phyloP scores from a whole-genome alignment of 53 echinoderm and acorn worm genomes.

The Henricia sp. region DNA sequence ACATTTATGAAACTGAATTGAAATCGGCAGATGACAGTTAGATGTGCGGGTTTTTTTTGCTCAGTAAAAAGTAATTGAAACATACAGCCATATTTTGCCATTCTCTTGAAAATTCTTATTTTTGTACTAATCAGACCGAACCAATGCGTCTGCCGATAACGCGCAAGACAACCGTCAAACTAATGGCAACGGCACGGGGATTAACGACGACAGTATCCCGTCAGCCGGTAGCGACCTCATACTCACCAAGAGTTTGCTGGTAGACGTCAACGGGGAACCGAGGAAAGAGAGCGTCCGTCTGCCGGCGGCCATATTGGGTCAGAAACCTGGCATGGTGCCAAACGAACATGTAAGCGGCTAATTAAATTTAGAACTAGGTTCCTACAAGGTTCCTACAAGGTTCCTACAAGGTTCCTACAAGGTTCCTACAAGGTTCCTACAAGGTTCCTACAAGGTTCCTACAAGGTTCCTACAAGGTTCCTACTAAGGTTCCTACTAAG shows the following conservation, averaged over 20 bases:
- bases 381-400: too few species aligned
- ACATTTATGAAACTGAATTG: too few species aligned
- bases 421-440: too few species aligned
- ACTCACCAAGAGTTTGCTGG: conserved; percentile 78
- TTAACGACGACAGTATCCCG: conserved; percentile 61
- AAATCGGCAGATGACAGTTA: too few species aligned
- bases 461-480: too few species aligned
- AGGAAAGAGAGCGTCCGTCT: conserved; percentile 78
- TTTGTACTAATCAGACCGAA: conserved; percentile 12
- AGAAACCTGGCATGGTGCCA: conserved; percentile 90
- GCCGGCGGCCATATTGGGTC: conserved; percentile 93
- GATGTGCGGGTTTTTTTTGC: too few species aligned
- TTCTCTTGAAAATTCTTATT: too few species aligned
- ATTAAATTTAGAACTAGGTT: neutral
- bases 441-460: too few species aligned
- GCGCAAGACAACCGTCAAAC: conserved; percentile 18
- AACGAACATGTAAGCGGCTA: conserved; percentile 73
- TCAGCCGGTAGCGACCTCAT: conserved; percentile 79
- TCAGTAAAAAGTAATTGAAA: too few species aligned
- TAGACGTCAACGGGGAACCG: conserved; percentile 82
- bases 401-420: too few species aligned
- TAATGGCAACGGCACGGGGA: conserved; percentile 32
- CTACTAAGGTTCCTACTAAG: too few species aligned
- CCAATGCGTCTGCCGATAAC: conserved; percentile 10
- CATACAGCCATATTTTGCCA: too few species aligned